phyloP scores from a whole-genome alignment of 2,797 vertebrate species.

The Acanthurus lineatus region DNA sequence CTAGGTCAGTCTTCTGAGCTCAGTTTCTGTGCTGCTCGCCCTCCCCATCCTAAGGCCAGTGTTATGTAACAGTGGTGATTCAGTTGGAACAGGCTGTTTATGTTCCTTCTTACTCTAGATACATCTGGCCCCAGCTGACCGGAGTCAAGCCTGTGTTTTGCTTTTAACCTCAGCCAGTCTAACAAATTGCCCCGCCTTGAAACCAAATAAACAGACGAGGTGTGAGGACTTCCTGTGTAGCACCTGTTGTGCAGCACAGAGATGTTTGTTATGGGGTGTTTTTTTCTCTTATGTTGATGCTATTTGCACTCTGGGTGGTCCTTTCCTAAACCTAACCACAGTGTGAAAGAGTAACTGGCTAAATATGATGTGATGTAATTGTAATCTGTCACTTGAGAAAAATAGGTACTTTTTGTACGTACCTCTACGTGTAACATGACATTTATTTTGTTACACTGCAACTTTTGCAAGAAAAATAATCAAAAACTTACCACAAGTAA shows the following conservation, averaged over 20 bases:
- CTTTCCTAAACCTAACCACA: too few species aligned
- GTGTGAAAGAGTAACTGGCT: too few species aligned
- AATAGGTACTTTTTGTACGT: too few species aligned
- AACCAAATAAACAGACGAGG: constrained; percentile 47
- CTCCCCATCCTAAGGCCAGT: constrained; percentile 63
- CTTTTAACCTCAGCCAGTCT: constrained; percentile 38
- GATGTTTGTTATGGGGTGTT: not conserved
- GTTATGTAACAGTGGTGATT: constrained; percentile 80
- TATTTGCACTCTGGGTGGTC: too few species aligned
- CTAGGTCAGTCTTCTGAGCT: constrained; percentile 77
- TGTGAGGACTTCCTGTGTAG: constrained; percentile 17
- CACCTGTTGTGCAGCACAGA: constrained; percentile 30
- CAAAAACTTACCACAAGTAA: too few species aligned
- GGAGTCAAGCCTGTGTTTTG: constrained; percentile 53
- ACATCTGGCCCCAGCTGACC: constrained; percentile 70
- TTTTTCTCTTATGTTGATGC: not conserved
- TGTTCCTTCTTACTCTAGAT: constrained; percentile 58
- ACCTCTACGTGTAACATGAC: too few species aligned
- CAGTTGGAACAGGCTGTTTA: constrained; percentile 66
- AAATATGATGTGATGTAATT: too few species aligned
- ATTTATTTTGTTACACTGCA: too few species aligned
- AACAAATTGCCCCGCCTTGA: constrained; percentile 15
- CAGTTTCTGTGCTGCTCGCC: constrained; percentile 42
- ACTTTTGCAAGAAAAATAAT: too few species aligned
- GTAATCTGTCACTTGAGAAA: too few species aligned